Percentiles rank a stretch among this genome's conserved stretches.
Conservation (phyloP, 2,797 vertebrate species). For the Micrastur ruficollis region DNA sequence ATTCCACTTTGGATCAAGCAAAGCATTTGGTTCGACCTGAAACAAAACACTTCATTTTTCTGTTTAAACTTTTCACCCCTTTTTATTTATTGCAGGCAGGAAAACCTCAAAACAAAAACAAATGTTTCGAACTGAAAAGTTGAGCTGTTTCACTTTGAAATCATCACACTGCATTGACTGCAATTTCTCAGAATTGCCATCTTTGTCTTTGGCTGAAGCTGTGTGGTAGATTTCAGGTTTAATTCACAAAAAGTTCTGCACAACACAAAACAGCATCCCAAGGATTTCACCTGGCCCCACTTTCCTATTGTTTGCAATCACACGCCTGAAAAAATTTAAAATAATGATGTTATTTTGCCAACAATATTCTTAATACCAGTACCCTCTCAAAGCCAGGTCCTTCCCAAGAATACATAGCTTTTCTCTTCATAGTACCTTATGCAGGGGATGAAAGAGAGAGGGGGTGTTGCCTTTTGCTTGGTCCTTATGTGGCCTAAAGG, state of each 20-base stretch:
- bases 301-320: not conserved
- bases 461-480: not conserved
- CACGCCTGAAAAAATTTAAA: not conserved
- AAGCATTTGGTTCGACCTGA: slow-evolving; percentile 26
- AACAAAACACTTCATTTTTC: slow-evolving; percentile 49
- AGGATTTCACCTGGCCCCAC: not conserved
- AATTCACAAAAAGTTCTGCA: not conserved
- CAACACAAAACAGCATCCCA: not conserved
- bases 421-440: not conserved
- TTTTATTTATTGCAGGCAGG: slow-evolving; percentile 58
- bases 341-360: not conserved
- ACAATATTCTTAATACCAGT: not conserved
- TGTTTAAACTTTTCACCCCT: slow-evolving; percentile 63
- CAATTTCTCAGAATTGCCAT: slow-evolving; percentile 26
- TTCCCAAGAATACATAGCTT: not conserved
- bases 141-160: slow-evolving; percentile 37
- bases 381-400: not conserved
- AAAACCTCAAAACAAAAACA: slow-evolving; percentile 70
- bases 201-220: not conserved
- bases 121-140: slow-evolving; percentile 53
- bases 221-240: not conserved
- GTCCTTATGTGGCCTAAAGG: not conserved
- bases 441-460: not conserved
- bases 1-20: slow-evolving; percentile 24
- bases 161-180: slow-evolving; percentile 4